These are phyloP conservation scores for Aythya baeri DNA, from an alignment of 2,113 vertebrate species.

Conservation along the genomic window DNA sequence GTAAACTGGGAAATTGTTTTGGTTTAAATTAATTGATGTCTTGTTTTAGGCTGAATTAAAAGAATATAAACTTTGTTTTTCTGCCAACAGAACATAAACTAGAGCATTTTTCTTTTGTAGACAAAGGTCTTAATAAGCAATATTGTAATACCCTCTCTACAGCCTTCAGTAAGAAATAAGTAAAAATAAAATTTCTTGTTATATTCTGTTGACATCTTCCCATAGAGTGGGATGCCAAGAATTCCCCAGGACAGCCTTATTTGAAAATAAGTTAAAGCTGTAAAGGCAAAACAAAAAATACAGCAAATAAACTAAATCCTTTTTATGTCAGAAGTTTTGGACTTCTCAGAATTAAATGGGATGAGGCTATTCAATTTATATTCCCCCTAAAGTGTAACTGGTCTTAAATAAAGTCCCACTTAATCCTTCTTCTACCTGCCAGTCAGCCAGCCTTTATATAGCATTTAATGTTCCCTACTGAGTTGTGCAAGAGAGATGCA, in stretches of 20 bases:
- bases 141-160: background rate
- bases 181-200: background rate
- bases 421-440: background rate
- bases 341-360: background rate
- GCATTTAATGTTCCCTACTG: background rate
- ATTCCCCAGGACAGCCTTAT: background rate
- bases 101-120: background rate
- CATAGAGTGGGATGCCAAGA: background rate
- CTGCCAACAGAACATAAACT: background rate
- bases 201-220: background rate
- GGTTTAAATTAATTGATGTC: background rate
- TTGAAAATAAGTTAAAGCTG: background rate
- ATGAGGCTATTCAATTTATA: background rate
- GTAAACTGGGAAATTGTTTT: background rate
- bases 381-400: background rate
- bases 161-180: background rate
- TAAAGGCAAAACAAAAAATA: background rate
- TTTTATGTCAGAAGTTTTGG: background rate
- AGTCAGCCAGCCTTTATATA: background rate
- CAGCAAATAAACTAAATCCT: background rate
- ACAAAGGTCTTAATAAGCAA: background rate
- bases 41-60: slow-evolving; percentile 15
- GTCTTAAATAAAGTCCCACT: background rate
- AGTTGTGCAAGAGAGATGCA: background rate
- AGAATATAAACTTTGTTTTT: background rate